Base-by-base conservation (phyloP, 2,888 invertebrate genomes). In the Macaria liturata region DNA sequence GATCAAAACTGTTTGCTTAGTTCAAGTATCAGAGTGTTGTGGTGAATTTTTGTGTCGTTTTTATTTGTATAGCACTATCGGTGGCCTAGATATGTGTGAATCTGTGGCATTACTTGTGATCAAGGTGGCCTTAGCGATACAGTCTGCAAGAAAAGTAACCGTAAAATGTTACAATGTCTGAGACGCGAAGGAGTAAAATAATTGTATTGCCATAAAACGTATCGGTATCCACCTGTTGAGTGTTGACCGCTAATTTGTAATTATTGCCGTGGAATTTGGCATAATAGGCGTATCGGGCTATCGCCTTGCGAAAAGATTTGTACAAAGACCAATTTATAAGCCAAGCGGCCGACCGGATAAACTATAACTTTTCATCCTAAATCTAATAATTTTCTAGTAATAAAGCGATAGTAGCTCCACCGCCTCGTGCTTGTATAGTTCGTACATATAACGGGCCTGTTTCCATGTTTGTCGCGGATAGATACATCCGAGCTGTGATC, bases 261-360 rank as follows among this genome's bases (percentile, higher is more conserved):
- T 84, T 82, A 80, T 71, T 78, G 75, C 81, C 83, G 84, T 84
- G 75, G 82, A 85, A 86, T 81, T 80, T 70, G 71, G 68, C 75
- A 72, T 77, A 80, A 81, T 77, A 73, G 54, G 79, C 81, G 76
- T 80, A 74, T 78, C 81, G 75, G 68, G 64, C 76, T 69, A 73
- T 75, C 70, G 72, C 72, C 79, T 85, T 73, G 84, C 84, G 71
- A 87, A 86, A 85, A 84, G 78, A 84, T 83, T 80, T 75, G 76
- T 20, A 20, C 34, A 3, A 37, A 20, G 20, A 20, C 20, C 34
- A 37, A 37, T 7, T 37, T 37, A 7, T 37, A 7, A 37, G 5
- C 3, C 1, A 37, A 37, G 7, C 34, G 34, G 34, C 34, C 34
- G 7, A 37, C 7, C 7, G 5, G 34, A 37, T 6, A 7, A 37